These are phyloP conservation scores for Sericinus montela DNA, from an alignment of 2,888 invertebrate species.

Conservation along the genomic window DNA sequence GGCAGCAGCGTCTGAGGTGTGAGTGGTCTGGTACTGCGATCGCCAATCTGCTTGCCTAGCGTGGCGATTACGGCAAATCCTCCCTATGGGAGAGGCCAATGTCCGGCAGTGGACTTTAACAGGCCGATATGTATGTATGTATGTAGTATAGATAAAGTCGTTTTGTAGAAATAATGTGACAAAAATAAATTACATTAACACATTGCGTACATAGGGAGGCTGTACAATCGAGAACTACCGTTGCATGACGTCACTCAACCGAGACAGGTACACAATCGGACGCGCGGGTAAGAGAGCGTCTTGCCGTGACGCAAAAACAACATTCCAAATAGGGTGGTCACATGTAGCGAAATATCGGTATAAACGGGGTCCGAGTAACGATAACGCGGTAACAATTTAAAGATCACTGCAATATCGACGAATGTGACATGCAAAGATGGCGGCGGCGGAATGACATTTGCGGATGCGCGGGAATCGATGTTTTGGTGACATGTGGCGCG, in stretches of 20 bases:
- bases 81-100: too few species aligned
- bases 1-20: too few species aligned
- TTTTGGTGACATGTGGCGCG: slow-evolving; percentile 52
- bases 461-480: slow-evolving; percentile 38
- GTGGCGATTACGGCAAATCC: too few species aligned
- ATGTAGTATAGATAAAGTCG: too few species aligned
- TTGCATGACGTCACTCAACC: slow-evolving; percentile 61
- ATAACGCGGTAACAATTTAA: slow-evolving; percentile 46
- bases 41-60: too few species aligned
- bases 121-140: too few species aligned
- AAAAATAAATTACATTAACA: slow-evolving; percentile 8
- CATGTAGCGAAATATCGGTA: slow-evolving; percentile 69
- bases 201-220: slow-evolving; percentile 25
- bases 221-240: slow-evolving; percentile 47
- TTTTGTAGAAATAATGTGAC: slow-evolving; percentile 32
- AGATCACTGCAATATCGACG: slow-evolving; percentile 40
- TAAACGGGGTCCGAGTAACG: slow-evolving; percentile 43
- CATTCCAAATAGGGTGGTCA: slow-evolving; percentile 72
- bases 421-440: slow-evolving; percentile 31
- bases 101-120: too few species aligned
- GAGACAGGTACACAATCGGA: slow-evolving; percentile 32
- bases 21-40: too few species aligned
- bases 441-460: slow-evolving; percentile 21
- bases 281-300: slow-evolving; percentile 36
- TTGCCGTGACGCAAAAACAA: slow-evolving; percentile 59